A percentile compares a stretch with the other conserved stretches of the same genome.
phyloP scores from a whole-genome alignment of 2,113 vertebrate genomes.

The Upupa epops region DNA sequence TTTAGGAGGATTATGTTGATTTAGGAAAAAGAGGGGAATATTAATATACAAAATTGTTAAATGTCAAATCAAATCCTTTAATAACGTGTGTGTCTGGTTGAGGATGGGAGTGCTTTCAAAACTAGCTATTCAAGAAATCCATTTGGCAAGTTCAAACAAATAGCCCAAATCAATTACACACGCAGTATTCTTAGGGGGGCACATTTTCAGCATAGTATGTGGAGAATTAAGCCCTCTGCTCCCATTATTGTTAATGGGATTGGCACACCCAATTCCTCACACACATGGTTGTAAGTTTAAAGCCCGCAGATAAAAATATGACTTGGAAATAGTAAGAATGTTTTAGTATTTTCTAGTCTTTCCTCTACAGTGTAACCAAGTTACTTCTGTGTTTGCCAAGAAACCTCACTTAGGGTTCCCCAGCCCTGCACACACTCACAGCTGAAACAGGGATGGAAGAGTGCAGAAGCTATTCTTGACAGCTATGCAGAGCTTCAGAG shows the following conservation, averaged over 20 bases:
- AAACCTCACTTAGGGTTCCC: not conserved
- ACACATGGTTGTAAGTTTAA: conserved; percentile 24
- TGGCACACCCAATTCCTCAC: conserved; percentile 48
- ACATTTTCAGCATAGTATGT: conserved; percentile 54
- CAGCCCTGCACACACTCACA: not conserved
- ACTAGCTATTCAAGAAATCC: conserved; percentile 76
- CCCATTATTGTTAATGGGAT: conserved; percentile 36
- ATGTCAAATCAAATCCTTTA: conserved; percentile 79
- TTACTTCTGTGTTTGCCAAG: conserved; percentile 2
- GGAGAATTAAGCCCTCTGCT: conserved; percentile 56
- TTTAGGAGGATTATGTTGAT: conserved; percentile 75
- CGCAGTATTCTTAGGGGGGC: conserved; percentile 43
- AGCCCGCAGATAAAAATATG: conserved; percentile 13
- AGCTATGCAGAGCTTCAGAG: not conserved
- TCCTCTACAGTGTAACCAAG: not conserved
- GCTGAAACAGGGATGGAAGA: not conserved
- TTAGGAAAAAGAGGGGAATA: conserved; percentile 75
- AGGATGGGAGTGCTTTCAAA: conserved; percentile 73
- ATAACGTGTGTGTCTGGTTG: conserved; percentile 74
- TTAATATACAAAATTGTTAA: conserved; percentile 81
- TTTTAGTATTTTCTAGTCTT: conserved; percentile 35
- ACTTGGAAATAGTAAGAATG: conserved; percentile 14
- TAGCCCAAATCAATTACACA: conserved; percentile 70
- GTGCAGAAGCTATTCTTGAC: not conserved
- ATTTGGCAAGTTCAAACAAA: conserved; percentile 78